Conservation (phyloP, 2,888 invertebrate genomes). For the Congeria kusceri region DNA sequence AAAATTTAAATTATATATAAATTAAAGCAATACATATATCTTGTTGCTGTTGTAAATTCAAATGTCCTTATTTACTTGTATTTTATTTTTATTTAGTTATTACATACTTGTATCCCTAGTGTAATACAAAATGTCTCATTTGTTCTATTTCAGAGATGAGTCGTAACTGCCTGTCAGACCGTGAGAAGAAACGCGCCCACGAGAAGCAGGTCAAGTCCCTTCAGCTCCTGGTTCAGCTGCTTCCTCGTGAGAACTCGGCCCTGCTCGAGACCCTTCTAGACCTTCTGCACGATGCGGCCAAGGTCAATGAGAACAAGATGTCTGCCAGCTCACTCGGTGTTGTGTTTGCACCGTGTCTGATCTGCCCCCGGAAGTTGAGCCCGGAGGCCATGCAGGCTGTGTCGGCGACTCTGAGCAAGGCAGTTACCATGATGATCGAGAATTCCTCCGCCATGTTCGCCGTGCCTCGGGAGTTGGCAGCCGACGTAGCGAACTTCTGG, state of each 20-base stretch:
- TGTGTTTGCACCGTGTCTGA: conserved; percentile 95
- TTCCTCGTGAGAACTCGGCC: conserved; percentile 92
- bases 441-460: conserved; percentile 89
- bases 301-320: conserved; percentile 93
- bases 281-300: conserved; percentile 91
- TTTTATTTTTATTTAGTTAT: too few relatives aligned
- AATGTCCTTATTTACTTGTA: too few relatives aligned
- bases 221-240: conserved; percentile 92
- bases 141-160: conserved; percentile 69
- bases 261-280: conserved; percentile 92
- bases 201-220: conserved; percentile 88
- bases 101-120: background rate
- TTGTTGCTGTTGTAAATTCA: too few relatives aligned
- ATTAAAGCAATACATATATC: too few relatives aligned
- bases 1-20: too few relatives aligned
- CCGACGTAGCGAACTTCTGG: conserved; percentile 80
- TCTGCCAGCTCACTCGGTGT: conserved; percentile 95
- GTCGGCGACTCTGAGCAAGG: conserved; percentile 91
- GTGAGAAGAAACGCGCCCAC: conserved; percentile 84
- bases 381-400: conserved; percentile 94
- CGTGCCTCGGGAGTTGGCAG: conserved; percentile 76
- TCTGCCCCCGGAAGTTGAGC: conserved; percentile 94
- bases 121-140: background rate
- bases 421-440: conserved; percentile 95
- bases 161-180: conserved; percentile 60